Evolutionary conservation across 2,888 invertebrate genomes (phyloP).

Genomic region (Pandemis corylana): DNA sequence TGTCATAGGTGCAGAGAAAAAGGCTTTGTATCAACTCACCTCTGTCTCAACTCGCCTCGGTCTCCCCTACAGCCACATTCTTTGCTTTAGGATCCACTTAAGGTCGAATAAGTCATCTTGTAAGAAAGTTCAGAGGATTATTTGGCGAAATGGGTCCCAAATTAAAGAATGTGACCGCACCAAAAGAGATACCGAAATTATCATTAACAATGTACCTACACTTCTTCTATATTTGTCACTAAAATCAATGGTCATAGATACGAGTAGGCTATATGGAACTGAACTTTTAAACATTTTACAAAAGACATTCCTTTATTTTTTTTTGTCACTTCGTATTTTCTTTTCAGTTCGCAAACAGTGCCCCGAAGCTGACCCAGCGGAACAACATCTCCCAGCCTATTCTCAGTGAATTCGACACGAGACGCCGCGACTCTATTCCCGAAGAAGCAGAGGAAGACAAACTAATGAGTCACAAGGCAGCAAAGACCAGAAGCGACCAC

Average conservation of each 20-base stretch:
- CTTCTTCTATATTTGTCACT: too few species aligned
- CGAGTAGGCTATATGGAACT: background rate
- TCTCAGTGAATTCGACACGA: conserved; percentile 84
- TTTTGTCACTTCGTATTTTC: background rate
- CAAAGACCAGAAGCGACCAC: conserved; percentile 72
- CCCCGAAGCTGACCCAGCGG: conserved; percentile 85
- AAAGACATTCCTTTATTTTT: background rate
- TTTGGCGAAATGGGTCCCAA: too few species aligned
- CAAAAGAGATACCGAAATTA: too few species aligned
- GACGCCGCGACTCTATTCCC: conserved; percentile 86
- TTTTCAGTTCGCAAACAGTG: conserved; percentile 85
- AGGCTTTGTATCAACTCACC: too few species aligned
- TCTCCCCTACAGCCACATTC: too few species aligned
- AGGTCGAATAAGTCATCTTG: too few species aligned
- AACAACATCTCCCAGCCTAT: conserved; percentile 87
- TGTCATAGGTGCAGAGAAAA: too few species aligned
- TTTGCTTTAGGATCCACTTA: too few species aligned
- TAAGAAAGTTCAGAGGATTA: too few species aligned
- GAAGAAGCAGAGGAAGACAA: conserved; percentile 84
- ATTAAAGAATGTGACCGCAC: too few species aligned
- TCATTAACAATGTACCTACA: too few species aligned
- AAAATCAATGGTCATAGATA: background rate
- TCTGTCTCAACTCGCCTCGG: too few species aligned
- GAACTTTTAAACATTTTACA: background rate
- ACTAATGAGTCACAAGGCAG: conserved; percentile 61